Conservation (phyloP, 2,113 vertebrate species). For the Ictalurus punctatus region DNA sequence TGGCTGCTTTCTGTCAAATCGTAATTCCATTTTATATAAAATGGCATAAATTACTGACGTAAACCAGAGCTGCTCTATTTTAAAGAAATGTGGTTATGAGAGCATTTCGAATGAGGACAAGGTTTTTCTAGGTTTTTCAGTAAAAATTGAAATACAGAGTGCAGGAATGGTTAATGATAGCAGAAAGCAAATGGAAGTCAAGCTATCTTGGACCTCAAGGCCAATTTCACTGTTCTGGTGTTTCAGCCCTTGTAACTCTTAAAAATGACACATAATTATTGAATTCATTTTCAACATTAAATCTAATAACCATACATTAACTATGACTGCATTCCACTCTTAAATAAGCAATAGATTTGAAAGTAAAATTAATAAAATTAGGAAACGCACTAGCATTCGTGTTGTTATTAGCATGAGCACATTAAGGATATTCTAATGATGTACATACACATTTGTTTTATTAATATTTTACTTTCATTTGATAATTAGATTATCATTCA, state of each 20-base stretch:
- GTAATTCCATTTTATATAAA: constrained; percentile 34
- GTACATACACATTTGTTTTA: no score
- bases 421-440: neutral
- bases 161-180: constrained; percentile 37
- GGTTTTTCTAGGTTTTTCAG: constrained; percentile 11
- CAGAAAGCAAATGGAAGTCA: constrained; percentile 12
- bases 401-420: neutral
- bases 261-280: neutral
- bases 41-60: constrained; percentile 30
- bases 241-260: neutral
- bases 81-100: constrained; percentile 31
- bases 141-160: constrained; percentile 26
- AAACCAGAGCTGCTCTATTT: constrained; percentile 23
- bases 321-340: neutral
- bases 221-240: neutral
- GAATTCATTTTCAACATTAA: neutral
- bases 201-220: constrained; percentile 19
- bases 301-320: neutral
- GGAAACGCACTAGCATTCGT: neutral
- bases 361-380: neutral
- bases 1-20: constrained; percentile 27
- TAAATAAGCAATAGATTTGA: neutral
- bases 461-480: neutral
- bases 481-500: neutral
- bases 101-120: neutral